Evolutionary conservation across 2,113 vertebrate genomes (phyloP).

Genomic region (Amphilophus citrinellus): DNA sequence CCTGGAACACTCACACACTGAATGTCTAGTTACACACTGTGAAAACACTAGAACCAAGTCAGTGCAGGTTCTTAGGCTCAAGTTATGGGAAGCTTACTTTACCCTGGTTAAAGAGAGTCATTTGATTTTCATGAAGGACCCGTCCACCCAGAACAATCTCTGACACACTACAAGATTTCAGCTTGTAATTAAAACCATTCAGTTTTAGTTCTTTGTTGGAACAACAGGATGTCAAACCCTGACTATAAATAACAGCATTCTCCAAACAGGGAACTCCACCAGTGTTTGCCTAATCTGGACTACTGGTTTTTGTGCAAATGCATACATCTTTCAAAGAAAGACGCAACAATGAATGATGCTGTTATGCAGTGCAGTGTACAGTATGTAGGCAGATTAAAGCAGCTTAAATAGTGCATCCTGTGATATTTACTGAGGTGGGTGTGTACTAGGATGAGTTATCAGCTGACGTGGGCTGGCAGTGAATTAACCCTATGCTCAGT

Average conservation of each 20-base stretch:
- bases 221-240: background rate
- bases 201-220: background rate
- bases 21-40: background rate
- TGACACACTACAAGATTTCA: background rate
- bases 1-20: background rate
- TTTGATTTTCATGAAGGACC: background rate
- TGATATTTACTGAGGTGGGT: background rate
- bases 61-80: background rate
- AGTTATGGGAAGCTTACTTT: background rate
- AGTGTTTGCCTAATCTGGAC: accelerated
- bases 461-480: background rate
- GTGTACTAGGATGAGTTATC: background rate
- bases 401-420: background rate
- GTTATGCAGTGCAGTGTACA: background rate
- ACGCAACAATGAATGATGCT: background rate
- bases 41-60: background rate
- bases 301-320: background rate
- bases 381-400: background rate
- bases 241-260: background rate
- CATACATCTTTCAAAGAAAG: background rate
- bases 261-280: background rate
- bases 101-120: background rate
- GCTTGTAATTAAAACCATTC: background rate
- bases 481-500: background rate
- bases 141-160: background rate